Evolutionary conservation across 2,888 invertebrate genomes (phyloP).

Genomic region (Eupithecia subumbrata): DNA sequence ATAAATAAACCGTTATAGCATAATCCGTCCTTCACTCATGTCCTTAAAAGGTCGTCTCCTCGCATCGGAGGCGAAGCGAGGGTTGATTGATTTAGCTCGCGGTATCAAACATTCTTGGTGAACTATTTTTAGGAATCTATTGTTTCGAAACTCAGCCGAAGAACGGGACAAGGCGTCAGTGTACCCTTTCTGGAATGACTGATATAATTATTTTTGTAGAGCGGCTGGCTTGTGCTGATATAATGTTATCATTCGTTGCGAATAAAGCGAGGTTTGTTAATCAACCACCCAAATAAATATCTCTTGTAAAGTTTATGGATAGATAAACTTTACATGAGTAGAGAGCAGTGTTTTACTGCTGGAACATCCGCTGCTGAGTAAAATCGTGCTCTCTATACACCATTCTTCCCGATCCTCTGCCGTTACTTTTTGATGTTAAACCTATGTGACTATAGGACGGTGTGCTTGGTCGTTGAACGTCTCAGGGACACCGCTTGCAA

Average conservation of each 20-base stretch:
- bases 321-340: background rate
- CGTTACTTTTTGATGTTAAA: background rate
- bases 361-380: background rate
- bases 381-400: background rate
- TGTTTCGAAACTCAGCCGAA: conserved; percentile 9
- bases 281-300: background rate
- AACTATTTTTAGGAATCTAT: conserved; percentile 9
- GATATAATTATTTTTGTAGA: background rate
- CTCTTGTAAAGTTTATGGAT: background rate
- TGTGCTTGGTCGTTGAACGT: background rate
- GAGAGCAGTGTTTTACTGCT: background rate
- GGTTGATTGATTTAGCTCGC: conserved; percentile 15
- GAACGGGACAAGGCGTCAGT: conserved; percentile 2
- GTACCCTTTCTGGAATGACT: background rate
- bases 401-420: background rate
- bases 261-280: background rate
- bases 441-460: background rate
- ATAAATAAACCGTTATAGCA: conserved; percentile 24
- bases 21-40: conserved; percentile 18
- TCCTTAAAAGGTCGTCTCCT: conserved; percentile 20
- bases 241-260: background rate
- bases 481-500: background rate
- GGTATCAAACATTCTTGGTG: conserved; percentile 13
- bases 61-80: conserved; percentile 1
- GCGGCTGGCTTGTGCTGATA: background rate